A percentile compares a stretch with the other conserved stretches of the same genome.
Evolutionary conservation across 2,888 invertebrate genomes (phyloP).

Genomic region (Lucinisca nassula): DNA sequence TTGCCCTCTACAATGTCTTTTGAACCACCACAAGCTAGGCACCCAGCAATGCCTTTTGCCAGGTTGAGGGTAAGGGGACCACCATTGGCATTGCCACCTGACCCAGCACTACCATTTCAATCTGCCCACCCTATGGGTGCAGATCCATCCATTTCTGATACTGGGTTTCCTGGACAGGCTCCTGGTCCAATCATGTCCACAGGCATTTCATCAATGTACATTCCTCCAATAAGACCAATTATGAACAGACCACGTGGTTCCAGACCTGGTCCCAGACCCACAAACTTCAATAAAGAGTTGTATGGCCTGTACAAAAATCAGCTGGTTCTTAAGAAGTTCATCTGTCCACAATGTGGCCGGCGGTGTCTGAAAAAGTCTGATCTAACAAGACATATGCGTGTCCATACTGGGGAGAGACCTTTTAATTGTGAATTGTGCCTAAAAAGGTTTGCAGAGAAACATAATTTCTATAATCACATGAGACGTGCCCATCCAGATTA

Average conservation of each 20-base stretch:
- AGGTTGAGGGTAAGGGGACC: background rate
- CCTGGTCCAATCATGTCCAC: background rate
- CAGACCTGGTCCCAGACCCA: conserved; percentile 18
- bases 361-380: conserved; percentile 47
- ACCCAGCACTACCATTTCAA: background rate
- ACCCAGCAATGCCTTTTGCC: background rate
- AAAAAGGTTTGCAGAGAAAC: conserved; percentile 37
- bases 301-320: conserved; percentile 50
- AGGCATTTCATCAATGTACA: background rate
- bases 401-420: conserved; percentile 59
- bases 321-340: conserved; percentile 51
- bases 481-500: background rate
- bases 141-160: no score
- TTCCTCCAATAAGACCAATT: background rate
- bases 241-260: background rate
- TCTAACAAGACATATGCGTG: conserved; percentile 36
- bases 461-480: conserved; percentile 9
- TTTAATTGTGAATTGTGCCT: conserved; percentile 36
- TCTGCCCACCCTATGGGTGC: no score
- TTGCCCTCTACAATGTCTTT: background rate
- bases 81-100: background rate
- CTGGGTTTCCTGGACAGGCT: no score
- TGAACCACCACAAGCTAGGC: background rate
- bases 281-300: conserved; percentile 50
- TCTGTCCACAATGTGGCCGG: conserved; percentile 52